Evolutionary conservation across 2,797 vertebrate genomes (phyloP), one percentile per base, ranked within the genome.

Genomic region (Enteromius afrohamiltoni): DNA sequence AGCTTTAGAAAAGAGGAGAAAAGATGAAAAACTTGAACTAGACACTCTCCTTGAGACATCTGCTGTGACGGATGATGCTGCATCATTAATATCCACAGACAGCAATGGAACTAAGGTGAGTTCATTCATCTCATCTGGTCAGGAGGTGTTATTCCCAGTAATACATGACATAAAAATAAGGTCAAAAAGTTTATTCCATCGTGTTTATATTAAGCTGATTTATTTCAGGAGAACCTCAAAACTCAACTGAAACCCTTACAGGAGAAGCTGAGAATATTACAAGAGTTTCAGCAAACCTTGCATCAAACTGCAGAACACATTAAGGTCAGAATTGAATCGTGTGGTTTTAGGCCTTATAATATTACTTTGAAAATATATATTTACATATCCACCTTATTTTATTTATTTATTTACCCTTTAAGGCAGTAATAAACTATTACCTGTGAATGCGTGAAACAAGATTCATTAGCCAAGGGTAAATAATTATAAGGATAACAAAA

Each of bases 181-280:
- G 3, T 67, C 11, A 21, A 60, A 60, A 58, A 23, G 9, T 53
- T 53, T 53, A 21, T 53, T 53, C 19, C 2, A 11, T 21, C 19
- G 6, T 29, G 10, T 13, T 71, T 47, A 47, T 45, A 29, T 47
- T 51, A 23, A 78, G 3, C 17, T 49, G 0, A 6, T 77, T 65
- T 83, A 14, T 70, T 70, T n/a, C 21, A 83, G 51, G 82, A 70
- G 51, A 77, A 49, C 10, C 65, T 78, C 19, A 70, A 62, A 69
- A 34, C n/a, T 69, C 55, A 19, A 70, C 29, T 83, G 23, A 42
- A 70, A 60, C 21, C 51, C 11, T n/a, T 76, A 31, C 31, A 19
- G 31, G 31, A 49, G 31, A 82, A 75, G 58, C 17, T 65, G 71
- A 40, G 23, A 67, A 40, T 65, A 31, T 60, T 47, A 49, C 40